Evolutionary conservation across 2,797 vertebrate species (phyloP), one percentile per base, ranked within the genome.

Genomic region (Mus spretus): DNA sequence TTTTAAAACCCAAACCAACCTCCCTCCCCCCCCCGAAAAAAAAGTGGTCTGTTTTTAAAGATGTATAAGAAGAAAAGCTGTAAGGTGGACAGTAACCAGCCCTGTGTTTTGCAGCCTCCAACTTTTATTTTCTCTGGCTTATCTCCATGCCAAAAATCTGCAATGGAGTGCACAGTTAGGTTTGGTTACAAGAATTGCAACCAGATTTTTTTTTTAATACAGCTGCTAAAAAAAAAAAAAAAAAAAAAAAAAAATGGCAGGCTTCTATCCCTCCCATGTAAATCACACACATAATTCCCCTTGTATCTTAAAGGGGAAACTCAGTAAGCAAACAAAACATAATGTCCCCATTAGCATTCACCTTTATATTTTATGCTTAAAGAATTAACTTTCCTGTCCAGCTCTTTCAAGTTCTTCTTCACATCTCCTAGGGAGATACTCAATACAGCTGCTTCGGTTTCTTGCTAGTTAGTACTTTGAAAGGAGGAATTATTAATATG

Each of bases 291-390:
- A 70, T 34, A 31, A 74, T 92, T 86, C 93, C 22, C 24, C 31
- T 89, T 74, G 28, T n/a, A 44, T 86, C 70, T 81, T 89, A 55
- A 74, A 53, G n/a, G 67, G 67, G 57, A 75, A 95, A 91, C 6
- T n/a, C 31, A 20, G 75, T 79, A 84, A 90, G 15, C 53, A 79
- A 78, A 79, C 31, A 84, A 84, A 53, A 37, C 40, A 34, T 55
- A 28, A 65, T 78, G 15, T 65, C 53, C n/a, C 5, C 31, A 63
- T n/a, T 24, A 31, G 53, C n/a, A 77, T 61, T 78, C 13, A n/a
- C 20, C 87, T n/a, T 81, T 82, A 93, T 3, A 50, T n/a, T 88
- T 85, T 70, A 31, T 9, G 8, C 40, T 88, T 91, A 79, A 91
- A 93, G 22, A 67, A 75, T 74, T 95, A 6, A 72, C 2, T 72